Percentiles rank a stretch among this genome's conserved stretches.
These are phyloP conservation scores for Osmerus mordax DNA, from an alignment of 2,113 vertebrate species.

Conservation along the genomic window DNA sequence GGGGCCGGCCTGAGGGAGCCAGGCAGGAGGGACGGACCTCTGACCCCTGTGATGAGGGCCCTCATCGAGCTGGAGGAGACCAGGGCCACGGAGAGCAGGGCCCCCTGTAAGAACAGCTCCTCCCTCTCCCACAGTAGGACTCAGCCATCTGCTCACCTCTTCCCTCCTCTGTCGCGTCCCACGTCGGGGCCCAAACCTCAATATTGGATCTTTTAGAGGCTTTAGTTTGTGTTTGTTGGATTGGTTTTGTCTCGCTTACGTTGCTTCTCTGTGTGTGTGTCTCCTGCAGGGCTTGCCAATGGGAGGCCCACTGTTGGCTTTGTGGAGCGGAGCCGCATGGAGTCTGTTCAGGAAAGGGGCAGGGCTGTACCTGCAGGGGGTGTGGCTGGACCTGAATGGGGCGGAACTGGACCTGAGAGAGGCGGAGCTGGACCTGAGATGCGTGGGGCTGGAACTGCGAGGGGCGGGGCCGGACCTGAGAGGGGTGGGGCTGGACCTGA, in stretches of 20 bases:
- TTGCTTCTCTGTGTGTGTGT: background rate
- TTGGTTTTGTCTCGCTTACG: background rate
- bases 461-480: constrained; percentile 3
- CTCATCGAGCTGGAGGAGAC: constrained; percentile 86
- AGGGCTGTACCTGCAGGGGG: constrained; percentile 44
- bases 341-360: constrained; percentile 68
- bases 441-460: background rate
- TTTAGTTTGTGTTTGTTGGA: constrained; percentile 4
- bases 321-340: constrained; percentile 66
- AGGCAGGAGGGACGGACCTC: constrained; percentile 63
- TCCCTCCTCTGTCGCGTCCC: background rate
- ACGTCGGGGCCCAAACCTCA: background rate
- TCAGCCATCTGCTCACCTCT: background rate
- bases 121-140: constrained; percentile 29
- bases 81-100: constrained; percentile 81
- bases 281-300: constrained; percentile 67
- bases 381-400: constrained; percentile 5
- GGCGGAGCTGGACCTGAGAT: background rate
- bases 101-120: constrained; percentile 59
- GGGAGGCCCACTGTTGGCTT: constrained; percentile 76
- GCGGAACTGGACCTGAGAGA: constrained; percentile 42
- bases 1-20: constrained; percentile 31
- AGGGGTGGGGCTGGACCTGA: background rate
- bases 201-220: background rate
- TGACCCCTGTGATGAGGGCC: constrained; percentile 84